phyloP scores from a whole-genome alignment of 2,888 invertebrate species.

The Aphrophora alni region DNA sequence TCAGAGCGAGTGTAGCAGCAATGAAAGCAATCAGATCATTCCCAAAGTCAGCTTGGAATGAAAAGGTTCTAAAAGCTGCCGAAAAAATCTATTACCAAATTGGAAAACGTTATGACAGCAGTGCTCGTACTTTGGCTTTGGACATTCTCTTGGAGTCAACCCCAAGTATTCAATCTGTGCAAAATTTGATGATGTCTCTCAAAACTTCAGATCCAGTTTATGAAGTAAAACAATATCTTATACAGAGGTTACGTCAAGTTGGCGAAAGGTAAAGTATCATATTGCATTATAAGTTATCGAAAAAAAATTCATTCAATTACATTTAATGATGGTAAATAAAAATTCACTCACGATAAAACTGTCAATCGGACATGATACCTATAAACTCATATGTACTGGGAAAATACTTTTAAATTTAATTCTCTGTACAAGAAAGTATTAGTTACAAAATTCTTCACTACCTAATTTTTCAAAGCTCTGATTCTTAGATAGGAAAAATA shows the following conservation, averaged over 20 bases:
- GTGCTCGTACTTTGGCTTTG: constrained; percentile 72
- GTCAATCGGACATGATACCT: too few relatives aligned
- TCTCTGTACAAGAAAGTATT: too few relatives aligned
- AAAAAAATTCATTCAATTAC: too few relatives aligned
- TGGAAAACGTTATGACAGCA: constrained; percentile 68
- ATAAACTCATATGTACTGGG: too few relatives aligned
- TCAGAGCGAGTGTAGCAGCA: constrained; percentile 66
- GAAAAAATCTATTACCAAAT: constrained; percentile 67
- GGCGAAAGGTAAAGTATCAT: constrained; percentile 56
- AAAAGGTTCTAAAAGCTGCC: constrained; percentile 60
- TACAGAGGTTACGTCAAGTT: constrained; percentile 67
- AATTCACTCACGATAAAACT: too few relatives aligned
- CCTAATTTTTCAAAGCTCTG: too few relatives aligned
- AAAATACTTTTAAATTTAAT: too few relatives aligned
- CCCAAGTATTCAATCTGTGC: constrained; percentile 63
- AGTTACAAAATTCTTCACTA: too few relatives aligned
- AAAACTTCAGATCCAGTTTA: constrained; percentile 61
- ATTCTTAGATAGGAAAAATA: too few relatives aligned
- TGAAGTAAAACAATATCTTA: constrained; percentile 70
- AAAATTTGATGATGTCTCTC: constrained; percentile 62
- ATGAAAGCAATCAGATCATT: constrained; percentile 70
- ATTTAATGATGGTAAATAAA: too few relatives aligned
- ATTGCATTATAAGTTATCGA: too few relatives aligned
- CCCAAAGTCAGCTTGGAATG: constrained; percentile 57
- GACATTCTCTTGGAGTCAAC: constrained; percentile 70